A percentile compares a stretch with the other conserved stretches of the same genome.
Evolutionary conservation across 2,113 vertebrate genomes (phyloP).

Genomic region (Eubucco bourcierii): DNA sequence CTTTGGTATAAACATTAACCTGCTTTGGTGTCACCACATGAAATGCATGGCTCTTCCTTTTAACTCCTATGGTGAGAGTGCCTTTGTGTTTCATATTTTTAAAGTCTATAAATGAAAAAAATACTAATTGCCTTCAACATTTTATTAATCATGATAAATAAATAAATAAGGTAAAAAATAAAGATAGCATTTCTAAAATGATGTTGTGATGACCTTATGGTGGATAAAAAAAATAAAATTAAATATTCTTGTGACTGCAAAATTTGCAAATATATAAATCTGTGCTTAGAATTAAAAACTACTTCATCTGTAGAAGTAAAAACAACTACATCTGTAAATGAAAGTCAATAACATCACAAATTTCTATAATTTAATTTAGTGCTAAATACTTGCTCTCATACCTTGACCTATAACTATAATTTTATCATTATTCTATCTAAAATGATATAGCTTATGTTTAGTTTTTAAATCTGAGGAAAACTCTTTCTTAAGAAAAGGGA

Average conservation of each 20-base stretch:
- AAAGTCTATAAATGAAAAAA: neutral
- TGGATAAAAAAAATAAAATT: constrained; percentile 24
- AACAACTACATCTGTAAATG: neutral
- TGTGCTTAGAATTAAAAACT: neutral
- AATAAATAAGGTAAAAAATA: neutral
- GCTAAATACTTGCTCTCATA: neutral
- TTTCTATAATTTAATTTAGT: neutral
- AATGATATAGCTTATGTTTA: neutral
- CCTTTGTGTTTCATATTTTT: neutral
- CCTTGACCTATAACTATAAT: neutral
- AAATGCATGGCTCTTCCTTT: neutral
- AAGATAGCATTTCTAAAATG: neutral
- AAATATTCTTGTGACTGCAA: neutral
- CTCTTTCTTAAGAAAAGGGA: neutral
- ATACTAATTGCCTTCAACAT: neutral
- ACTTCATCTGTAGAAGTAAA: neutral
- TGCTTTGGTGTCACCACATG: neutral
- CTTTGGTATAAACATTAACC: neutral
- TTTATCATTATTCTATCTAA: neutral
- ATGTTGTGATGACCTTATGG: neutral
- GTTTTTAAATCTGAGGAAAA: neutral
- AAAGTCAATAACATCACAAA: neutral
- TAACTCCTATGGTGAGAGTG: neutral
- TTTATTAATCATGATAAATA: neutral
- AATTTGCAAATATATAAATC: neutral